Evolutionary conservation across 2,113 vertebrate species (phyloP).

Genomic region (Nyctereutes procyonoides): DNA sequence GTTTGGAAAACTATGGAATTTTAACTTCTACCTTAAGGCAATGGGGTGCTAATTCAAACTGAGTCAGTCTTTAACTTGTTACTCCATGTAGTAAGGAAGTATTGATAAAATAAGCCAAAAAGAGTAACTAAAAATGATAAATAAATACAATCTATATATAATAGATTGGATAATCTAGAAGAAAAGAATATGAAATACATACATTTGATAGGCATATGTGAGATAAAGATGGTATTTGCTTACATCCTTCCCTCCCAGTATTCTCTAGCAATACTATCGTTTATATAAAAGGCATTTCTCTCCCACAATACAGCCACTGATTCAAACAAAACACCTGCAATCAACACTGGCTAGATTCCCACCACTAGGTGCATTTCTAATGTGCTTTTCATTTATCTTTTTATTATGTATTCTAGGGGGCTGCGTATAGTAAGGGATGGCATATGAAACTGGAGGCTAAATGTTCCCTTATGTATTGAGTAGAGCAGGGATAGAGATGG

Average conservation of each 20-base stretch:
- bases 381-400: slow-evolving; percentile 57
- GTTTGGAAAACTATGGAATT: background rate
- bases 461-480: slow-evolving; percentile 35
- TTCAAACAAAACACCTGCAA: slow-evolving; percentile 49
- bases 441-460: background rate
- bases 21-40: background rate
- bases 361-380: slow-evolving; percentile 39
- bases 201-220: background rate
- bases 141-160: background rate
- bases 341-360: slow-evolving; percentile 46
- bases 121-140: background rate
- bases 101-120: background rate
- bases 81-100: background rate
- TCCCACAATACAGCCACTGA: background rate
- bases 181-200: background rate
- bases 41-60: background rate
- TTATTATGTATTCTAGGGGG: slow-evolving; percentile 41
- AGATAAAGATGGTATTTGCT: background rate
- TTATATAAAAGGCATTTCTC: background rate
- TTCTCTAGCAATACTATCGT: background rate
- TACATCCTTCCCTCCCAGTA: background rate
- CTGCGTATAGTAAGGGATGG: background rate
- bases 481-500: background rate
- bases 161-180: background rate
- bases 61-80: background rate